Evolutionary conservation across 1,140 invertebrate species (phyloP).

Genomic region (Globodera rostochiensis): DNA sequence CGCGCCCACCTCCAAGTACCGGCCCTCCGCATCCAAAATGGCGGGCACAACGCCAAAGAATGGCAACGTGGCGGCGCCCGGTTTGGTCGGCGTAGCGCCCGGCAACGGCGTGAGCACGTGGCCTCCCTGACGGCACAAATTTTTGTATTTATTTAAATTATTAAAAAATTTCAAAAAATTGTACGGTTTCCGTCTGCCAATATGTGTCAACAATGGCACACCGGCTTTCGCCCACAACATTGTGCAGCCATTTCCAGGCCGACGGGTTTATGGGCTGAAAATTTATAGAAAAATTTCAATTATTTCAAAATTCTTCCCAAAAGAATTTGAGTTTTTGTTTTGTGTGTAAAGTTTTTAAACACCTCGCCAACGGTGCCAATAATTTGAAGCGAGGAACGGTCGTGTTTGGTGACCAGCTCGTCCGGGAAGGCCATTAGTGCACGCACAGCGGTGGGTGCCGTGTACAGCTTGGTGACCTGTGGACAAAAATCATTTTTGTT

Average conservation of each 20-base stretch:
- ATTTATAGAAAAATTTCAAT: too few species aligned
- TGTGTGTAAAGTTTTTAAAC: background rate
- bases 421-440: slow-evolving; percentile 85
- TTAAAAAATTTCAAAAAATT: slow-evolving; percentile 8
- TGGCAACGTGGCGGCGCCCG: slow-evolving; percentile 90
- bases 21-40: slow-evolving; percentile 84
- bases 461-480: slow-evolving; percentile 86
- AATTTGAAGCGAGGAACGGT: slow-evolving; percentile 75
- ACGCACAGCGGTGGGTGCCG: slow-evolving; percentile 93
- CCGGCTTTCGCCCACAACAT: slow-evolving; percentile 74
- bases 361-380: slow-evolving; percentile 88
- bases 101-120: slow-evolving; percentile 88
- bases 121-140: slow-evolving; percentile 66
- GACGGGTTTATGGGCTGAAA: slow-evolving; percentile 86
- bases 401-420: slow-evolving; percentile 71
- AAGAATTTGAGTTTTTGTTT: background rate
- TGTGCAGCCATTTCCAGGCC: slow-evolving; percentile 96
- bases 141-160: slow-evolving; percentile 25
- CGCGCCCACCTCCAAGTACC: slow-evolving; percentile 73
- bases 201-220: slow-evolving; percentile 91
- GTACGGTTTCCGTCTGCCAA: slow-evolving; percentile 97
- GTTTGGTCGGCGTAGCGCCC: slow-evolving; percentile 89
- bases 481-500: slow-evolving; percentile 41
- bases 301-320: background rate
- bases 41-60: slow-evolving; percentile 92